Evolutionary conservation across 2,888 invertebrate genomes (phyloP).

Genomic region (Aporophyla lueneburgensis): DNA sequence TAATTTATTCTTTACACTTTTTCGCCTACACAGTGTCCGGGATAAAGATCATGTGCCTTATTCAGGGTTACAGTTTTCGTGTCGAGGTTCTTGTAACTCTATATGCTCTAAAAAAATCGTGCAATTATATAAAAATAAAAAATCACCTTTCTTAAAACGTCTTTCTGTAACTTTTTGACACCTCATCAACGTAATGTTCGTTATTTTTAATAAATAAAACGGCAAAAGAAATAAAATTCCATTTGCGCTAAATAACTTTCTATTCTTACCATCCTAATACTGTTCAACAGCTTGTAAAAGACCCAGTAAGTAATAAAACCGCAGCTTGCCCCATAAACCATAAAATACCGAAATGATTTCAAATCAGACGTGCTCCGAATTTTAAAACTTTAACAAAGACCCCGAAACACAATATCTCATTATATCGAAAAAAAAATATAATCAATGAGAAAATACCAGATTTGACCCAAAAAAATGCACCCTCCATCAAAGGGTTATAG

Average conservation of each 20-base stretch:
- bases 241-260: neutral
- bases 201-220: neutral
- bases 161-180: no score
- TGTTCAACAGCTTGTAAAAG: conserved; percentile 42
- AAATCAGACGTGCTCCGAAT: conserved; percentile 73
- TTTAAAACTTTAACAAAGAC: conserved; percentile 78
- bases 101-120: no score
- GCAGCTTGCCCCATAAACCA: conserved; percentile 62
- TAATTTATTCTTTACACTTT: no score
- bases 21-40: no score
- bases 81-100: no score
- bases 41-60: no score
- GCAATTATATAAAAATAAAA: no score
- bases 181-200: neutral
- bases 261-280: conserved; percentile 10
- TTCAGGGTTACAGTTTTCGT: no score
- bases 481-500: conserved; percentile 85
- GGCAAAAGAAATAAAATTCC: neutral
- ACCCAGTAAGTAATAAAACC: conserved; percentile 53
- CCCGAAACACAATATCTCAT: conserved; percentile 89
- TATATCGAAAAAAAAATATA: conserved; percentile 84
- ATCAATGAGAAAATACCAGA: conserved; percentile 88
- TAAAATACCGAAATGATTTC: conserved; percentile 70
- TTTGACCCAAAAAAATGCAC: conserved; percentile 88
- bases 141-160: no score